Base-by-base conservation (phyloP, 23 tunicate species). In the Diplosoma virens region DNA sequence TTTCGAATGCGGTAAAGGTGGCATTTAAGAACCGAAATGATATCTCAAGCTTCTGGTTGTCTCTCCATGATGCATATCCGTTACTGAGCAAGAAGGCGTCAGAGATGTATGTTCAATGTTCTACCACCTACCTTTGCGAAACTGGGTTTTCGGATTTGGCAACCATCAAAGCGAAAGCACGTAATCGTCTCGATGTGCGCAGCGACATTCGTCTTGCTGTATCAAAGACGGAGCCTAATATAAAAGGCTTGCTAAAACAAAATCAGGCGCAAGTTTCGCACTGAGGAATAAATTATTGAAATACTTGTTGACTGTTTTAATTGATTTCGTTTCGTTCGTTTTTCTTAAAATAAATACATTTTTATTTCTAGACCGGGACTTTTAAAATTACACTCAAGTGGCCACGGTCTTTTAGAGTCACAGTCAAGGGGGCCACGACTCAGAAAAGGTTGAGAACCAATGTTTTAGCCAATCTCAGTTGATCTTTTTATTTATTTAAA, bases 21-120 rank as follows among this genome's bases (percentile, higher is more conserved):
- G 56, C 76, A 36, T 70, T 70, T 70, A 70, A 37, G 27, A 70
- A 70, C 56, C n/a, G 27, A 37, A 32, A 70, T 36, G 56, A 37
- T 23, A 14, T 70, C 22, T 70, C 76, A 9, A 70, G 76, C 56
- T 70, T 70, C 76, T 70, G 76, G 76, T 37, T 70, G 56, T 70
- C 65, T 70, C 76, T 37, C 23, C 26, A 25, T n/a, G 65, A 37
- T 37, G 30, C 65, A 36, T 70, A 70, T 37, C 76, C 76, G 14
- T 25, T 37, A 36, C 56, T 70, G 14, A 64, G 71, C 71, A 64
- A 64, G 37, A 64, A 55, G 63, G 63, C 21, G 63, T 55, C 24
- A 16, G 63, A 11, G 24, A 55, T 55, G 63, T 20, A 11, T 55
- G 21, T 55, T 55, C 63, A 55, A 11, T 55, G 21, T 55, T 16